Conservation (phyloP, 2,888 invertebrate species). For the Globia sparganii region DNA sequence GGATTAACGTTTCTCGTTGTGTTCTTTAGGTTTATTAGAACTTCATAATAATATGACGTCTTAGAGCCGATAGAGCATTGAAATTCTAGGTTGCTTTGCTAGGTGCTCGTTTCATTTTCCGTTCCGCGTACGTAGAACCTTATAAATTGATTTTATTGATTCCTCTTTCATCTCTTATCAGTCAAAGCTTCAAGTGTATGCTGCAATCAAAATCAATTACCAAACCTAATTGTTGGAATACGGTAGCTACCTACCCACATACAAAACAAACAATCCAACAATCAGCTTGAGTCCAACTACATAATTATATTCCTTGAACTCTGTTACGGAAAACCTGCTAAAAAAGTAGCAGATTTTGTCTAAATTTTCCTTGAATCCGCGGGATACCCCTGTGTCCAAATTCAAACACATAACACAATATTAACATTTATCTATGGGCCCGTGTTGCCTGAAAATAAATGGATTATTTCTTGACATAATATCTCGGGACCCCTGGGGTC, state of each 20-base stretch:
- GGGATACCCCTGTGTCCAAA: constrained; percentile 3
- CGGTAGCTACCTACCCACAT: not conserved
- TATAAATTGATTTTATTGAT: not conserved
- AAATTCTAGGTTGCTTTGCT: not conserved
- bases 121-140: not conserved
- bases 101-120: not conserved
- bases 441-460: not conserved
- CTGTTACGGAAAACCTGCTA: constrained; percentile 4
- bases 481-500: not conserved
- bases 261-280: constrained; percentile 11
- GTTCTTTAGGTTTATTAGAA: not conserved
- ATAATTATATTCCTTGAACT: not conserved
- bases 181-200: not conserved
- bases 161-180: not conserved
- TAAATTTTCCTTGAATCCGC: constrained; percentile 15
- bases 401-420: not conserved
- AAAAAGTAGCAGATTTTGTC: not conserved
- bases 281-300: not conserved
- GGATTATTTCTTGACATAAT: not conserved
- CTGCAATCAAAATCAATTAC: constrained; percentile 10
- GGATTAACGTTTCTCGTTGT: constrained; percentile 20
- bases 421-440: not conserved
- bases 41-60: not conserved
- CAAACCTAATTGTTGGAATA: no score
- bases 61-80: not conserved